phyloP scores from a whole-genome alignment of 92 coral and sea anemone species.

The Epizoanthus scotinus region DNA sequence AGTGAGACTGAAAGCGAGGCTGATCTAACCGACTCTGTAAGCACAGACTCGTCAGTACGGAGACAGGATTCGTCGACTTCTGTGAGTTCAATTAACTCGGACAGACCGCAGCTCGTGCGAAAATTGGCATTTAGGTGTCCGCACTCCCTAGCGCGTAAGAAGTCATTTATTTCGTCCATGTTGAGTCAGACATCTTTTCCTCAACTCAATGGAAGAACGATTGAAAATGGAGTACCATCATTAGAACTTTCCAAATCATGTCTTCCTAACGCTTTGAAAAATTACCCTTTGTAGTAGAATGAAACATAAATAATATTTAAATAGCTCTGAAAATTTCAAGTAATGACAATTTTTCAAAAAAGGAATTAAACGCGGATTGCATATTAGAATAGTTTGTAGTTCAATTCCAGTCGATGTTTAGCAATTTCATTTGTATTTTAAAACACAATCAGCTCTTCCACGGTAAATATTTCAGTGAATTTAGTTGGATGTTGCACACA shows the following conservation, averaged over 20 bases:
- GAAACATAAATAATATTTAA: neutral
- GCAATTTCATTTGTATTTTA: neutral
- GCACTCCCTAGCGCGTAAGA: slow-evolving; percentile 11
- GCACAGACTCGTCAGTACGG: slow-evolving; percentile 58
- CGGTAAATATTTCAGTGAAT: no score
- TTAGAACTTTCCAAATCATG: neutral
- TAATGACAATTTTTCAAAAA: neutral
- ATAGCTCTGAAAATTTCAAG: neutral
- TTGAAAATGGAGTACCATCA: neutral
- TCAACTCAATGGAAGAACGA: slow-evolving; percentile 8
- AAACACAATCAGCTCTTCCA: neutral
- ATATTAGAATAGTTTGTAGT: neutral
- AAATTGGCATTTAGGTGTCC: slow-evolving; percentile 76
- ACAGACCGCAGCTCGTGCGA: slow-evolving; percentile 76
- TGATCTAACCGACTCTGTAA: slow-evolving; percentile 59
- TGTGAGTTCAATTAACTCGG: slow-evolving; percentile 19
- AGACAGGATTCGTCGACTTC: slow-evolving; percentile 38
- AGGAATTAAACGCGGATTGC: neutral
- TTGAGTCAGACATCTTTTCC: slow-evolving; percentile 22
- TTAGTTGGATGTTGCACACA: no score
- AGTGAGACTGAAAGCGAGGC: slow-evolving; percentile 83
- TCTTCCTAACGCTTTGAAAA: slow-evolving; percentile 18
- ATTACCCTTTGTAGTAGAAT: slow-evolving; percentile 9
- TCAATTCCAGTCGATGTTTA: neutral
- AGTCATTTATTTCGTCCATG: slow-evolving; percentile 31